Conservation (phyloP, 1,140 invertebrate genomes). For the Drosophila nigromelanica region DNA sequence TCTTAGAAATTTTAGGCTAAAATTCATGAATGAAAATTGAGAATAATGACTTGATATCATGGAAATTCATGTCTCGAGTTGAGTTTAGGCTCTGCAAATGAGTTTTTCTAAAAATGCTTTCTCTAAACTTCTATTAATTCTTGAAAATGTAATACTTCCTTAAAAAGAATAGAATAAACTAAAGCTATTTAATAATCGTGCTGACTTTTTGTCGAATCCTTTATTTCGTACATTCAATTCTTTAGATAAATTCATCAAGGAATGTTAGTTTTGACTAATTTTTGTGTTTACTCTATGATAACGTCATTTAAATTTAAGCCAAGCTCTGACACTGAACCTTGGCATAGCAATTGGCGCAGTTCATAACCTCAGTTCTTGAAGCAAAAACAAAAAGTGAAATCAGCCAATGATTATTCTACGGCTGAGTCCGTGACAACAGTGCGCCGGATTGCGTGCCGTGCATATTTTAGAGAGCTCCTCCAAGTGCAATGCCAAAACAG, state of each 20-base stretch:
- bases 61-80: too few relatives aligned
- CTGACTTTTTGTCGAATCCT: too few relatives aligned
- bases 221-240: too few relatives aligned
- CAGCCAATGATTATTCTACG: slow-evolving; percentile 11
- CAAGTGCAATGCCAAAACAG: slow-evolving; percentile 44
- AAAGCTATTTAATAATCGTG: too few relatives aligned
- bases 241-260: too few relatives aligned
- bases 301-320: slow-evolving; percentile 1
- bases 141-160: too few relatives aligned
- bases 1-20: neutral
- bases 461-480: slow-evolving; percentile 54
- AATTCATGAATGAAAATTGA: neutral
- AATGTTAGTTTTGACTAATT: too few relatives aligned
- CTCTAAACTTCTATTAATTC: too few relatives aligned
- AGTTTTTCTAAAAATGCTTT: neutral
- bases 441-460: slow-evolving; percentile 58
- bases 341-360: slow-evolving; percentile 3
- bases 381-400: slow-evolving; percentile 46
- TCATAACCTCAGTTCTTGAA: slow-evolving; percentile 15
- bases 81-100: too few relatives aligned
- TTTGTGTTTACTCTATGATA: neutral
- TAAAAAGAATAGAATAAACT: too few relatives aligned
- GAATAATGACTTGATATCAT: neutral
- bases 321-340: slow-evolving; percentile 16
- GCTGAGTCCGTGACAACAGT: slow-evolving; percentile 26